phyloP scores from a whole-genome alignment of 2,113 vertebrate species.

The Esox niger region DNA sequence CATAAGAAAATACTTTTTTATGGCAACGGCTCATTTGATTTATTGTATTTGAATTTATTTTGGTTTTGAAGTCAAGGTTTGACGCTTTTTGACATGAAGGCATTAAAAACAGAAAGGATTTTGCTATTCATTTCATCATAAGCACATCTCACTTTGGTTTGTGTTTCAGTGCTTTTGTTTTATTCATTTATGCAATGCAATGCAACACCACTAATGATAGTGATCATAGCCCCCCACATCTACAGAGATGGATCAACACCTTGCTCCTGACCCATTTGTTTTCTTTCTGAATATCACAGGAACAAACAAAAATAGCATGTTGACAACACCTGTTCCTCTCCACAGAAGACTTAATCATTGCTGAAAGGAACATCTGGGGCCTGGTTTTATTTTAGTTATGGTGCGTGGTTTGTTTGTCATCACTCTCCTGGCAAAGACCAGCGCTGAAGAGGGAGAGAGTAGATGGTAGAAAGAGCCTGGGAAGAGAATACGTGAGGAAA shows the following conservation, averaged over 20 bases:
- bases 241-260: not conserved
- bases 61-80: not conserved
- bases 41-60: not conserved
- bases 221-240: not conserved
- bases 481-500: not conserved
- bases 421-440: not conserved
- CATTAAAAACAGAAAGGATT: not conserved
- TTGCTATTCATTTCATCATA: not conserved
- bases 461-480: too few relatives aligned
- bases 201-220: not conserved
- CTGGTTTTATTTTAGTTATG: not conserved
- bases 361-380: not conserved
- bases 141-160: not conserved
- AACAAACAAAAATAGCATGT: not conserved
- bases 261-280: not conserved
- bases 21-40: too few relatives aligned
- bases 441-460: not conserved
- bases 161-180: slow-evolving; percentile 9
- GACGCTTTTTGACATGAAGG: not conserved
- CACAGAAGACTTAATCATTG: not conserved
- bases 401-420: not conserved
- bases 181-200: not conserved
- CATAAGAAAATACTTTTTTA: not conserved
- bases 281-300: not conserved
- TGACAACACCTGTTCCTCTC: not conserved